Percentiles rank a stretch among this genome's conserved stretches.
Evolutionary conservation across 2,888 invertebrate species (phyloP).

Genomic region (Dilophus febrilis): DNA sequence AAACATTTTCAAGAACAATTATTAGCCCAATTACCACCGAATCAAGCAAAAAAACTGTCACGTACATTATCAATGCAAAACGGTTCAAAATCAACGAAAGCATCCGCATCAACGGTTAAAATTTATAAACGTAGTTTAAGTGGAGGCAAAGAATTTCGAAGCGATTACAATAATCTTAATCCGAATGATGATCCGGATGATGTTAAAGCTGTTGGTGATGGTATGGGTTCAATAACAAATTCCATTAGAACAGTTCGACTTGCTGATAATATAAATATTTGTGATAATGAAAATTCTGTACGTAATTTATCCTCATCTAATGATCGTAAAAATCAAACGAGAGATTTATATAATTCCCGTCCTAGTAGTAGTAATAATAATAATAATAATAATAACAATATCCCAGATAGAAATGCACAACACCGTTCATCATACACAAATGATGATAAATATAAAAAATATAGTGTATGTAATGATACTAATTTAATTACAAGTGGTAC

Average conservation of each 20-base stretch:
- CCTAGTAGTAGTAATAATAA: constrained; percentile 16
- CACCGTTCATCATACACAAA: constrained; percentile 20
- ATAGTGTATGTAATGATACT: constrained; percentile 25
- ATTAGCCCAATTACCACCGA: constrained; percentile 49
- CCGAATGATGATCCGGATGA: constrained; percentile 7
- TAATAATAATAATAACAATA: constrained; percentile 18
- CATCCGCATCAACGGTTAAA: constrained; percentile 16
- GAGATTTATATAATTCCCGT: constrained; percentile 19
- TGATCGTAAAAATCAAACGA: constrained; percentile 11
- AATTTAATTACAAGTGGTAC: neutral
- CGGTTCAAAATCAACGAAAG: constrained; percentile 11
- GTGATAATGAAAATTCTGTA: constrained; percentile 5
- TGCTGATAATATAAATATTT: no score
- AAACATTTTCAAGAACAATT: constrained; percentile 54
- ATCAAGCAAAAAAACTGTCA: constrained; percentile 46
- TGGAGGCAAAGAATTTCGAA: constrained; percentile 28
- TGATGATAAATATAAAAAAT: constrained; percentile 28
- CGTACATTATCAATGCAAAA: constrained; percentile 24
- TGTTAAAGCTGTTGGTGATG: constrained; percentile 5
- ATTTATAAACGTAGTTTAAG: constrained; percentile 30
- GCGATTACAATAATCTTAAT: constrained; percentile 20
- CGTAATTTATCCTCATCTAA: constrained; percentile 4
- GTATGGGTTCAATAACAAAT: no score
- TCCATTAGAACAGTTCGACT: no score
- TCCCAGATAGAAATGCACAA: no score